A percentile compares a stretch with the other conserved stretches of the same genome.
Conservation (phyloP, 2,113 vertebrate genomes). For the Forbesichthys agassizii region DNA sequence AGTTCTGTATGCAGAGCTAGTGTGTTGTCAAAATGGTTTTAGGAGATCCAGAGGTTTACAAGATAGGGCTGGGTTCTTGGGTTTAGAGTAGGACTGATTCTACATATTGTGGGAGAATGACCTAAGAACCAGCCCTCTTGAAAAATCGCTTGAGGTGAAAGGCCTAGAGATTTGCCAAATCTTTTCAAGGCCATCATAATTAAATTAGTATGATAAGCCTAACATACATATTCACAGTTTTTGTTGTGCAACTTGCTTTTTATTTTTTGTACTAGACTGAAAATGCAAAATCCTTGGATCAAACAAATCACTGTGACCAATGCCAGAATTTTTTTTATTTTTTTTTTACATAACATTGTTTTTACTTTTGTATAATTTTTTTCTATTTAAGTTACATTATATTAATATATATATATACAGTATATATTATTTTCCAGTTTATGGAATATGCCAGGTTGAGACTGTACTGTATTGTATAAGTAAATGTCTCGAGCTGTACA, state of each 20-base stretch:
- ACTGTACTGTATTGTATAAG: conserved; percentile 74
- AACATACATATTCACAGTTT: conserved; percentile 50
- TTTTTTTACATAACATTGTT: conserved; percentile 58
- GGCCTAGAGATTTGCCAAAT: conserved; percentile 41
- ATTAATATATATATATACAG: conserved; percentile 35
- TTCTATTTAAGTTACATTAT: conserved; percentile 63
- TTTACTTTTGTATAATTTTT: conserved; percentile 62
- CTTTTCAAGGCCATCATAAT: conserved; percentile 41
- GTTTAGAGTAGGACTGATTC: conserved; percentile 40
- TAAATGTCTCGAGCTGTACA: conserved; percentile 75
- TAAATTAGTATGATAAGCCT: conserved; percentile 42
- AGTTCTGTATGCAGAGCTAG: conserved; percentile 69
- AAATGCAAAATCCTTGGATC: conserved; percentile 61
- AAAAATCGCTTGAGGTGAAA: conserved; percentile 17
- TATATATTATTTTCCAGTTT: conserved; percentile 58
- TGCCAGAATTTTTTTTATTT: conserved; percentile 61
- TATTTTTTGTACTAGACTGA: conserved; percentile 57
- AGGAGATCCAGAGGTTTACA: conserved; percentile 31
- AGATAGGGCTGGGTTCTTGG: conserved; percentile 44
- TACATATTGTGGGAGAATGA: conserved; percentile 19
- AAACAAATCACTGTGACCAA: conserved; percentile 81
- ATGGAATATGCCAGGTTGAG: conserved; percentile 68
- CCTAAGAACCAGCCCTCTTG: conserved; percentile 41
- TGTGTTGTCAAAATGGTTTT: conserved; percentile 46
- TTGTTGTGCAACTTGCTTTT: conserved; percentile 56